Evolutionary conservation across 1,140 invertebrate genomes (phyloP).

Genomic region (Melanaphis sacchari): DNA sequence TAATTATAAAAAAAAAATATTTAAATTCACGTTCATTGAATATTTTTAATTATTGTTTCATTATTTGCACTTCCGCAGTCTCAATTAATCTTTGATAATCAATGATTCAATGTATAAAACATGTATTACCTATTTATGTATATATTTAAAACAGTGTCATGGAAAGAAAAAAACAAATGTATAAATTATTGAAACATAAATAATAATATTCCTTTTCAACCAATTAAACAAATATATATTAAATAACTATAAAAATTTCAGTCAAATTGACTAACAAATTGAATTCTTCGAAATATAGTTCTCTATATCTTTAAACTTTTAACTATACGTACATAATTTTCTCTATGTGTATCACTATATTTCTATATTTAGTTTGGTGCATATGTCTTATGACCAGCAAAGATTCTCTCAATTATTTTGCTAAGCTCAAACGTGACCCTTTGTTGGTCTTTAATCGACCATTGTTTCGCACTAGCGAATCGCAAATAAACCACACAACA

Average conservation of each 20-base stretch:
- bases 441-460: slow-evolving; percentile 44
- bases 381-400: not conserved
- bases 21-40: too few relatives aligned
- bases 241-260: not conserved
- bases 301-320: not conserved
- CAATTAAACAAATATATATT: not conserved
- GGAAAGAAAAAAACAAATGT: not conserved
- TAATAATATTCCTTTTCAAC: not conserved
- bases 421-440: slow-evolving; percentile 33
- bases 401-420: slow-evolving; percentile 26
- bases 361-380: not conserved
- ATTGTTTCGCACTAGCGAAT: slow-evolving; percentile 26
- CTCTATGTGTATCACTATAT: not conserved
- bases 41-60: too few relatives aligned
- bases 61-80: too few relatives aligned
- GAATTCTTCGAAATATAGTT: not conserved
- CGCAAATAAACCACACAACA: slow-evolving; percentile 41
- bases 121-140: too few relatives aligned
- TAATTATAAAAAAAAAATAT: too few relatives aligned
- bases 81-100: too few relatives aligned
- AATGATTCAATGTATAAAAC: too few relatives aligned
- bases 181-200: not conserved
- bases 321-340: not conserved
- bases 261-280: not conserved
- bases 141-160: too few relatives aligned